These are phyloP conservation scores for Rhysida immarginata DNA, from an alignment of 1,140 invertebrate species.

Conservation along the genomic window DNA sequence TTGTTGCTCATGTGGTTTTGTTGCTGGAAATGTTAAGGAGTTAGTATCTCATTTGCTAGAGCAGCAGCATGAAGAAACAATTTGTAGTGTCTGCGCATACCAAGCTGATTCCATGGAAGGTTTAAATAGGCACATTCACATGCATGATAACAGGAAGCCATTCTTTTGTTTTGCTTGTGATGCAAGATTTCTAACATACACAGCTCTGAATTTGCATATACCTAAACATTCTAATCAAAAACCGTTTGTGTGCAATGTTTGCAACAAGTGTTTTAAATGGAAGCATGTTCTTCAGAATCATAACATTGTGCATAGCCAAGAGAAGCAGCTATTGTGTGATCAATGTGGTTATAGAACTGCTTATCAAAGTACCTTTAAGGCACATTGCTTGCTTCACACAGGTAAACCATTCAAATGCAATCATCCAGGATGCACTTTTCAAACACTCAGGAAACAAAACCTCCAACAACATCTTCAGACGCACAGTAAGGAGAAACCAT, in stretches of 20 bases:
- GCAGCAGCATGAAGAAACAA: conserved; percentile 32
- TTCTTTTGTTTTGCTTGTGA: conserved; percentile 39
- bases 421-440: conserved; percentile 33
- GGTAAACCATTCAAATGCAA: conserved; percentile 38
- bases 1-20: conserved; percentile 21
- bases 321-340: conserved; percentile 39
- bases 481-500: conserved; percentile 38
- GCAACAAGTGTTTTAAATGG: conserved; percentile 42
- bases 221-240: conserved; percentile 40
- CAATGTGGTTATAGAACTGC: conserved; percentile 41
- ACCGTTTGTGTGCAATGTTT: conserved; percentile 41
- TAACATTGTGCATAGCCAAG: conserved; percentile 35
- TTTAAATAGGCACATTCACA: conserved; percentile 32
- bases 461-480: conserved; percentile 36
- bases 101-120: conserved; percentile 29
- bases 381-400: conserved; percentile 38
- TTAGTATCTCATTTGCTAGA: conserved; percentile 26
- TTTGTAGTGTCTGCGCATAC: conserved; percentile 36
- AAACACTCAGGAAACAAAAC: conserved; percentile 35
- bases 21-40: conserved; percentile 19
- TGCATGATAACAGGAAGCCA: conserved; percentile 34
- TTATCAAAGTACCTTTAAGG: conserved; percentile 40
- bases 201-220: conserved; percentile 34
- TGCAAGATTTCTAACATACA: conserved; percentile 35
- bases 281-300: conserved; percentile 39